Evolutionary conservation across 2,113 vertebrate species (phyloP).

Genomic region (Hypocryptadius cinnamomeus): DNA sequence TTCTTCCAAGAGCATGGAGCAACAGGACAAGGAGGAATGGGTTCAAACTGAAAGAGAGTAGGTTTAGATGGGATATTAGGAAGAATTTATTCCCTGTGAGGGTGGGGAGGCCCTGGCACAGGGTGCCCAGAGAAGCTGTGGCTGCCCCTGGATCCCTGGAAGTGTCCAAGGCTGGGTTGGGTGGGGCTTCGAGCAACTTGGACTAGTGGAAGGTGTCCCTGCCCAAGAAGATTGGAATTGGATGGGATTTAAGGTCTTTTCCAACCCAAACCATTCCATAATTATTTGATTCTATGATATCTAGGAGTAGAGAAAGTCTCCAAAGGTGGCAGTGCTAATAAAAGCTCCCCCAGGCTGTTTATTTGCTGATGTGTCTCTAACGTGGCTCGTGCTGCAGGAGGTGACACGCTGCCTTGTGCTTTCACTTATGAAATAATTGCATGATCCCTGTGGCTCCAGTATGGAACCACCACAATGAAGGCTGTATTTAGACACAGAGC

Average conservation of each 20-base stretch:
- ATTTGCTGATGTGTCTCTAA: not conserved
- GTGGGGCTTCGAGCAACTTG: fast-evolving
- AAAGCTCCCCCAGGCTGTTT: not conserved
- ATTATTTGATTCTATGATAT: not conserved
- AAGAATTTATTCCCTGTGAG: not conserved
- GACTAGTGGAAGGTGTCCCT: fast-evolving
- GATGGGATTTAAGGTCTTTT: not conserved
- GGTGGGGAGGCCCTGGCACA: fast-evolving
- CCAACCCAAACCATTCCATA: not conserved
- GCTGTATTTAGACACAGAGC: not conserved
- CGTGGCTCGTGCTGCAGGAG: not conserved
- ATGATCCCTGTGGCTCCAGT: fast-evolving
- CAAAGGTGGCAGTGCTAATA: not conserved
- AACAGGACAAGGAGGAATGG: not conserved
- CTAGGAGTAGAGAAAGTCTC: not conserved
- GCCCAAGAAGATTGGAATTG: fast-evolving
- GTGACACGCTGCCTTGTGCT: not conserved
- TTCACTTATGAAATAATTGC: not conserved
- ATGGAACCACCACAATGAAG: not conserved
- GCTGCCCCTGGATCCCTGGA: not conserved
- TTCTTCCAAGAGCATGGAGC: not conserved
- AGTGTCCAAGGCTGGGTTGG: not conserved
- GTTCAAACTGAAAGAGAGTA: not conserved
- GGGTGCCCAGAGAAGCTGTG: not conserved
- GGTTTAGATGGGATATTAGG: not conserved